Evolutionary conservation across 2,888 invertebrate species (phyloP), one percentile per base, ranked within the genome.

Genomic region (Brassicogethes aeneus): DNA sequence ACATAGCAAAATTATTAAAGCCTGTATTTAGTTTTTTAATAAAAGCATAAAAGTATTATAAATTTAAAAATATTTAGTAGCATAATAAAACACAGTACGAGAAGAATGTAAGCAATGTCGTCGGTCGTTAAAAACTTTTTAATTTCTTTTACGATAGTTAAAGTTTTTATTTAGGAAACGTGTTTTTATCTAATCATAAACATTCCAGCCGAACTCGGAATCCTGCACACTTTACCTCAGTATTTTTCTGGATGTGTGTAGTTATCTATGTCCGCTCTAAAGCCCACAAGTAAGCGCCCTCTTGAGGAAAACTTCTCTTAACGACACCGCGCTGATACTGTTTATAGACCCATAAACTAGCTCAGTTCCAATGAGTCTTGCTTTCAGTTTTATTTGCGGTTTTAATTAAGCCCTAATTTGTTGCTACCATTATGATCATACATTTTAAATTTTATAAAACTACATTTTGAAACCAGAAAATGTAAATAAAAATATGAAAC

Each of bases 231-330:
- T 23, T 23, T 23, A 23, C 34, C 33, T 38, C 36, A 36, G 36
- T 38, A 40, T 36, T 31, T 35, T 35, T 42, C 30, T 42, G 44
- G 44, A 43, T 44, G 42, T 37, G 44, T 46, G 44, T 43, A 47
- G 48, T 52, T 53, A 54, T 53, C 52, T 55, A 52, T 52, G 51
- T 50, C 42, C 50, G 50, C 41, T 48, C 47, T 46, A 44, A 49
- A 51, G 46, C 46, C 47, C 53, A 43, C 52, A 53, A 57, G 48
- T 57, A 55, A 54, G 51, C 52, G 48, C 49, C 48, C 57, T 50
- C 56, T 46, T 34, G 53, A 53, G 57, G 48, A 34, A 47, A 49
- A 56, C 55, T 57, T 54, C 56, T 57, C 56, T 56, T 54, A 56
- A 56, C 57, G 54, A 53, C 50, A 44, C 46, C 45, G 42, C 46